A percentile compares a stretch with the other conserved stretches of the same genome.
Evolutionary conservation across 2,797 vertebrate genomes (phyloP).

Genomic region (Cyclopterus lumpus): DNA sequence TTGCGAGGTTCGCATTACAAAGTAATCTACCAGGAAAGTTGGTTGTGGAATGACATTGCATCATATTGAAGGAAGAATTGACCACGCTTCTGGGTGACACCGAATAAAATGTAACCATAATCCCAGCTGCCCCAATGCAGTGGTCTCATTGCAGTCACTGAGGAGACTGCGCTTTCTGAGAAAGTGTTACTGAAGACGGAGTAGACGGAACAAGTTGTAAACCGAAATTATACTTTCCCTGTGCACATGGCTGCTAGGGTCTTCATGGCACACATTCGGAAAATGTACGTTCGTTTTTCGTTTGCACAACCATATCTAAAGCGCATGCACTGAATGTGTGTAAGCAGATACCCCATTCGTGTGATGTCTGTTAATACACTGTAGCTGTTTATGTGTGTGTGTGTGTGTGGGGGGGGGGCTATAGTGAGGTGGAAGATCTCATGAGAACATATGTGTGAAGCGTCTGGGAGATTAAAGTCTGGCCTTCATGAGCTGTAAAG

Average conservation of each 20-base stretch:
- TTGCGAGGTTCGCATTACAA: background rate
- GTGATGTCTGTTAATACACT: constrained; percentile 42
- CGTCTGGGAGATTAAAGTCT: constrained; percentile 80
- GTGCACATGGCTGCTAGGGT: background rate
- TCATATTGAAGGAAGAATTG: background rate
- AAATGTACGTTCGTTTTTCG: background rate
- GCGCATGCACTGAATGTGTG: background rate
- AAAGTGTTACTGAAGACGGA: background rate
- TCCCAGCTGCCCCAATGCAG: too few species aligned
- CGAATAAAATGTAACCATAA: too few species aligned
- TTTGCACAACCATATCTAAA: background rate
- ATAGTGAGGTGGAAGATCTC: constrained; percentile 63
- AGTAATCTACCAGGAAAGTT: constrained; percentile 11
- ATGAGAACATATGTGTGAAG: constrained; percentile 75
- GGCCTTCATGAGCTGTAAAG: constrained; percentile 67
- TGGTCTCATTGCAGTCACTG: too few species aligned
- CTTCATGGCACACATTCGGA: background rate
- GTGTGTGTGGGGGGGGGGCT: constrained; percentile 11
- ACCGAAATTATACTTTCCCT: background rate
- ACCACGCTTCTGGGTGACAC: background rate
- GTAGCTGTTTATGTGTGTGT: constrained; percentile 34
- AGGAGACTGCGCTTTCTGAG: too few species aligned
- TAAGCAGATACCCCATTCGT: constrained; percentile 35
- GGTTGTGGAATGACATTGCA: background rate
- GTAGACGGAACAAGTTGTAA: too few species aligned